These are phyloP conservation scores for Malurus elegans DNA, from an alignment of 2,113 vertebrate genomes.

Conservation along the genomic window DNA sequence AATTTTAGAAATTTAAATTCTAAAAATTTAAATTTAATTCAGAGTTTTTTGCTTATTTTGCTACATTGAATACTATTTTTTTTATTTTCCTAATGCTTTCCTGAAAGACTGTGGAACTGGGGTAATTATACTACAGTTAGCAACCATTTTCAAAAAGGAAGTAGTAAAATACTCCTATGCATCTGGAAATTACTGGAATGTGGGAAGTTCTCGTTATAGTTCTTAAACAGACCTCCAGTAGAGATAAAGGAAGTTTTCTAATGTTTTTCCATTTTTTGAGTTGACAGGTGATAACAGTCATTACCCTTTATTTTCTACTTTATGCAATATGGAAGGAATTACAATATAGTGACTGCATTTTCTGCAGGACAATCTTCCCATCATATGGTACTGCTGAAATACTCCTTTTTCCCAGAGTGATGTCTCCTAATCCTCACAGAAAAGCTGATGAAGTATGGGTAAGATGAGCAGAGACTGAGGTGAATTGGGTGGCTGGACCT, in stretches of 20 bases:
- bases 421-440: not conserved
- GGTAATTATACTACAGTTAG: not conserved
- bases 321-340: not conserved
- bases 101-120: not conserved
- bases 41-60: not conserved
- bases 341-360: not conserved
- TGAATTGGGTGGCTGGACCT: not conserved
- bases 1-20: not conserved
- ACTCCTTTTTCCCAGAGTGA: not conserved
- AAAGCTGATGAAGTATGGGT: not conserved
- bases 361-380: not conserved
- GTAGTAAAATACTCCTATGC: not conserved
- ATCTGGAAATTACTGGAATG: not conserved
- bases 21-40: not conserved
- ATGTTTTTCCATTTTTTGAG: not conserved
- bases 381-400: not conserved
- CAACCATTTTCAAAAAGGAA: not conserved
- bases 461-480: not conserved
- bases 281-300: not conserved
- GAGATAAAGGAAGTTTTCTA: not conserved
- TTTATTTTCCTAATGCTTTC: not conserved
- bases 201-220: not conserved
- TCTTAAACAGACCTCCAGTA: not conserved
- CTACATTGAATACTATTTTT: not conserved
- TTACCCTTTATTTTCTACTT: not conserved